These are phyloP conservation scores for Strix uralensis DNA, from an alignment of 2,113 vertebrate species.

Conservation along the genomic window DNA sequence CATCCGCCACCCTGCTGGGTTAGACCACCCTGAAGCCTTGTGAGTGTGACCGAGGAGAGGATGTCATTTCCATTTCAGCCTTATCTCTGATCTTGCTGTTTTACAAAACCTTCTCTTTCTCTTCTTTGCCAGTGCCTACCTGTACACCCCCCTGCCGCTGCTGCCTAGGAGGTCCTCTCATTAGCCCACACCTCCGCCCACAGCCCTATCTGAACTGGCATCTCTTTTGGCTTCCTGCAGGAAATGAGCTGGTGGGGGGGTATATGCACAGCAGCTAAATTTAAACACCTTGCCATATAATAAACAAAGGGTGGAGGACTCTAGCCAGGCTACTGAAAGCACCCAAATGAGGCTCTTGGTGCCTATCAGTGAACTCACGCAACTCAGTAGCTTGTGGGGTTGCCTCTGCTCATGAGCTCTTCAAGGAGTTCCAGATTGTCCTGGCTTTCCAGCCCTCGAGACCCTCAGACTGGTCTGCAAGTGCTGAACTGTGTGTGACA, in stretches of 20 bases:
- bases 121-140: background rate
- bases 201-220: background rate
- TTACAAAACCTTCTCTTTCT: background rate
- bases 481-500: fast-evolving
- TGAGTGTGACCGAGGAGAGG: background rate
- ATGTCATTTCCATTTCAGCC: background rate
- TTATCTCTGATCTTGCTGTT: background rate
- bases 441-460: background rate
- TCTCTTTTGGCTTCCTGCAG: background rate
- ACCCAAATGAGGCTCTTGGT: background rate
- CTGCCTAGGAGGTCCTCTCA: background rate
- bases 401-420: background rate
- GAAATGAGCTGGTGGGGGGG: background rate
- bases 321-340: background rate
- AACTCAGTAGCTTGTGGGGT: background rate
- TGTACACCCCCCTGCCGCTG: background rate
- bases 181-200: background rate
- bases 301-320: background rate
- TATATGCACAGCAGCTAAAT: background rate
- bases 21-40: background rate
- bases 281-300: background rate
- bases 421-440: background rate
- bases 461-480: background rate
- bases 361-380: fast-evolving
- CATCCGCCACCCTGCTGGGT: background rate